Percentiles rank a stretch among this genome's conserved stretches.
Conservation (phyloP, 1,140 invertebrate genomes). For the Venturia canescens region DNA sequence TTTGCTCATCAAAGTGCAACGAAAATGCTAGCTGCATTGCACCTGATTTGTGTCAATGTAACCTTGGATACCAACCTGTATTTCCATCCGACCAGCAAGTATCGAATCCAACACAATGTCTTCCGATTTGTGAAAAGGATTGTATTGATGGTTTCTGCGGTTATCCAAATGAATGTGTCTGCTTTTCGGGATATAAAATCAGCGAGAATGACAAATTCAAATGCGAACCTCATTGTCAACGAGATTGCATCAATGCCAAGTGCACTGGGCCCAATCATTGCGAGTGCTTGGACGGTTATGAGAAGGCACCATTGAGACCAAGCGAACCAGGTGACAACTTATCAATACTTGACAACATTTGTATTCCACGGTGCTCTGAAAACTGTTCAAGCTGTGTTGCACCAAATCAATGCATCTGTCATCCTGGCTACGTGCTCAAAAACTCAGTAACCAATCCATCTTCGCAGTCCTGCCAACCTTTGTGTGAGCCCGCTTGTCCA, state of each 20-base stretch:
- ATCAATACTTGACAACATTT: neutral
- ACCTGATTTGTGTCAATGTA: slow-evolving; percentile 19
- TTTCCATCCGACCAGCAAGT: neutral
- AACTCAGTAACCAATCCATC: neutral
- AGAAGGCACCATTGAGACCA: neutral
- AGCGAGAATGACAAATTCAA: neutral
- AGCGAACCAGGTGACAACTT: neutral
- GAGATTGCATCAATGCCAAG: slow-evolving; percentile 19
- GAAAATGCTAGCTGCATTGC: slow-evolving; percentile 1
- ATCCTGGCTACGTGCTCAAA: slow-evolving; percentile 5
- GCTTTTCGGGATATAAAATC: slow-evolving; percentile 4
- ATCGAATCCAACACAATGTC: neutral
- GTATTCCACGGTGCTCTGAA: neutral
- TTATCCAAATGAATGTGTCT: slow-evolving; percentile 15
- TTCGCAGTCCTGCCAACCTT: neutral
- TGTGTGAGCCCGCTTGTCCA: slow-evolving; percentile 23
- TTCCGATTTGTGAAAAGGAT: slow-evolving; percentile 5
- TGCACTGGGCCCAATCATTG: slow-evolving; percentile 10
- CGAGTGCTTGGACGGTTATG: slow-evolving; percentile 6
- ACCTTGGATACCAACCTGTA: neutral
- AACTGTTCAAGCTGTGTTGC: slow-evolving; percentile 11
- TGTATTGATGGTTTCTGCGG: slow-evolving; percentile 15
- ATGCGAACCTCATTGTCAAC: slow-evolving; percentile 7
- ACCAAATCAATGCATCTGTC: slow-evolving; percentile 9
- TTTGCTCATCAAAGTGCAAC: slow-evolving; percentile 1